phyloP scores from a whole-genome alignment of 2,888 invertebrate species.

The Cerceris ruficornis region DNA sequence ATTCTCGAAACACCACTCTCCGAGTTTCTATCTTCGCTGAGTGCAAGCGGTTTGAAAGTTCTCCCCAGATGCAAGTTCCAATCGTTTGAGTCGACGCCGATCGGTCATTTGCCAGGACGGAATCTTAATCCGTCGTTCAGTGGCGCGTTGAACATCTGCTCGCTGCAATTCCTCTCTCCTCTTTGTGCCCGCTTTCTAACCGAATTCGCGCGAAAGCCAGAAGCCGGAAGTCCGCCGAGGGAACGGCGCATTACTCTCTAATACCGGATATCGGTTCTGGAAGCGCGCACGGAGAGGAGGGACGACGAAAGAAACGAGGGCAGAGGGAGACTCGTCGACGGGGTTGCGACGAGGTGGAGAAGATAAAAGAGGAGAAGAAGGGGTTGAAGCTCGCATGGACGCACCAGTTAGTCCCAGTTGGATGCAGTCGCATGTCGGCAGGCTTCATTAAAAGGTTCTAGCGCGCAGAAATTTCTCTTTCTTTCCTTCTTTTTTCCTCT shows the following conservation, averaged over 20 bases:
- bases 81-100: no score
- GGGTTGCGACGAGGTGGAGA: background rate
- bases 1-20: no score
- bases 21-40: no score
- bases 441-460: conserved; percentile 46
- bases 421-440: conserved; percentile 41
- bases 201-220: no score
- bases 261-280: conserved; percentile 32
- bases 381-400: conserved; percentile 31
- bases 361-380: conserved; percentile 8
- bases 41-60: no score
- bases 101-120: no score
- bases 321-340: background rate
- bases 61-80: no score
- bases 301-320: conserved; percentile 12
- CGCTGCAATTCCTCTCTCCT: no score
- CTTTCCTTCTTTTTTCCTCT: background rate
- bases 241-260: conserved; percentile 1
- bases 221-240: background rate
- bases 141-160: no score
- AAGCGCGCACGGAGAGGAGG: conserved; percentile 8
- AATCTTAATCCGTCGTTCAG: no score
- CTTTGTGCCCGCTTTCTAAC: no score
- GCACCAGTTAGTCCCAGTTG: conserved; percentile 47
- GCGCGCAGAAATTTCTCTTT: conserved; percentile 26